phyloP scores from a whole-genome alignment of 2,113 vertebrate genomes.

The Anarrhichthys ocellatus region DNA sequence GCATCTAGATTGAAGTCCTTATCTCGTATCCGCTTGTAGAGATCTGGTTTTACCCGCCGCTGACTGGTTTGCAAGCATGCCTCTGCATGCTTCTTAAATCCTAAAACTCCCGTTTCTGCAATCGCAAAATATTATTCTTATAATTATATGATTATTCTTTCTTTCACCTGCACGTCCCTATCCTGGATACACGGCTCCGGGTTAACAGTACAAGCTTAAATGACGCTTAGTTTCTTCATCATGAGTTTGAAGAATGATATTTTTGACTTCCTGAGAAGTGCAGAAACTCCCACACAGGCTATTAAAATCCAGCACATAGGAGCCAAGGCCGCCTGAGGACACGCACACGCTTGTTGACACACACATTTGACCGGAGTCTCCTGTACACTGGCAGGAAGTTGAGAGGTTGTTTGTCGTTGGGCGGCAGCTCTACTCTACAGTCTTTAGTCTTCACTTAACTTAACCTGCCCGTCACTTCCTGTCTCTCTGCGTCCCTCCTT shows the following conservation, averaged over 20 bases:
- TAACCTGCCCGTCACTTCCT: not conserved
- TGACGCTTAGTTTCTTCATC: not conserved
- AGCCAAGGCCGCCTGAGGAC: constrained; percentile 26
- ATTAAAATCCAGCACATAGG: not conserved
- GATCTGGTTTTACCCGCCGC: not conserved
- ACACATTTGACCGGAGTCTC: constrained; percentile 8
- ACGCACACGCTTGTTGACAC: not conserved
- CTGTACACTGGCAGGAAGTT: not conserved
- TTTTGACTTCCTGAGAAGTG: not conserved
- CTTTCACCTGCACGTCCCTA: not conserved
- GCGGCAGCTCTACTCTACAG: not conserved
- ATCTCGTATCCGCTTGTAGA: not conserved
- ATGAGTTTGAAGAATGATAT: not conserved
- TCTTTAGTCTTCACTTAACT: not conserved
- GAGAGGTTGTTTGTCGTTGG: not conserved
- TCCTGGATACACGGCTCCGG: not conserved
- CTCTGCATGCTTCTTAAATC: not conserved
- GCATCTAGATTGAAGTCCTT: not conserved
- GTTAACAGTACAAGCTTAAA: not conserved
- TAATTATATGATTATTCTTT: too few species aligned
- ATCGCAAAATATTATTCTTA: too few species aligned
- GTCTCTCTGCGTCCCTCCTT: not conserved
- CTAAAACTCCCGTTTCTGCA: not conserved
- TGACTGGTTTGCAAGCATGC: not conserved
- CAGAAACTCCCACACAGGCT: not conserved